Evolutionary conservation across 2,888 invertebrate genomes (phyloP).

Genomic region (Polymixis lichenea): DNA sequence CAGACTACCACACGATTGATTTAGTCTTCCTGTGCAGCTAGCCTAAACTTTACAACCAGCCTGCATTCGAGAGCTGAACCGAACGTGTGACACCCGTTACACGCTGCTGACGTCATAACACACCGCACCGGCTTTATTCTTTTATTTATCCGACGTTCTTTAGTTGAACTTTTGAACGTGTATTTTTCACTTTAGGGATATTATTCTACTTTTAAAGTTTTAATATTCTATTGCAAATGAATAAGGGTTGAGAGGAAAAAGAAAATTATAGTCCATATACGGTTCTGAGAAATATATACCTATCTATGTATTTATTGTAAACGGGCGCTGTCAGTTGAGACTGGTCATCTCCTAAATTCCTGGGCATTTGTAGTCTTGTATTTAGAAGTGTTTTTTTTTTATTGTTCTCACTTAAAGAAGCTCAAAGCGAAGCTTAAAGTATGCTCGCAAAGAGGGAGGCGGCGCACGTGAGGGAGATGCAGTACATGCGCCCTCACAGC

Average conservation of each 20-base stretch:
- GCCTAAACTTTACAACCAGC: slow-evolving; percentile 49
- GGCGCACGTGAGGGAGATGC: too few species aligned
- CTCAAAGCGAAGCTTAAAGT: too few species aligned
- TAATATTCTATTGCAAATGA: background rate
- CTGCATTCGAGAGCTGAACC: slow-evolving; percentile 56
- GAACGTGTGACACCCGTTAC: slow-evolving; percentile 65
- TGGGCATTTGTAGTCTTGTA: too few species aligned
- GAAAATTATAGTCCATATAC: background rate
- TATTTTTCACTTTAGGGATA: slow-evolving; percentile 1
- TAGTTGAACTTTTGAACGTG: slow-evolving; percentile 35
- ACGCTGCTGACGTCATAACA: slow-evolving; percentile 76
- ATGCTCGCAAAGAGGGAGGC: too few species aligned
- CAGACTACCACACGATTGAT: slow-evolving; percentile 32
- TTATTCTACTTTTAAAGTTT: background rate
- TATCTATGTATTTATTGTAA: background rate
- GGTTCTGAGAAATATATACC: slow-evolving; percentile 1
- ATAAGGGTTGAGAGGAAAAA: background rate
- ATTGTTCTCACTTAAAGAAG: too few species aligned
- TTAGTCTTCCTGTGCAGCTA: slow-evolving; percentile 43
- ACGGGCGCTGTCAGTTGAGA: too few species aligned
- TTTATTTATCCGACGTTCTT: slow-evolving; percentile 55
- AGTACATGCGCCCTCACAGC: too few species aligned
- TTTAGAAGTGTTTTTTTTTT: too few species aligned
- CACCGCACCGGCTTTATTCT: slow-evolving; percentile 69
- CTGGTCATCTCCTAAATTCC: too few species aligned